Conservation (phyloP, 1,140 invertebrate genomes). For the Drosophila suzukii region DNA sequence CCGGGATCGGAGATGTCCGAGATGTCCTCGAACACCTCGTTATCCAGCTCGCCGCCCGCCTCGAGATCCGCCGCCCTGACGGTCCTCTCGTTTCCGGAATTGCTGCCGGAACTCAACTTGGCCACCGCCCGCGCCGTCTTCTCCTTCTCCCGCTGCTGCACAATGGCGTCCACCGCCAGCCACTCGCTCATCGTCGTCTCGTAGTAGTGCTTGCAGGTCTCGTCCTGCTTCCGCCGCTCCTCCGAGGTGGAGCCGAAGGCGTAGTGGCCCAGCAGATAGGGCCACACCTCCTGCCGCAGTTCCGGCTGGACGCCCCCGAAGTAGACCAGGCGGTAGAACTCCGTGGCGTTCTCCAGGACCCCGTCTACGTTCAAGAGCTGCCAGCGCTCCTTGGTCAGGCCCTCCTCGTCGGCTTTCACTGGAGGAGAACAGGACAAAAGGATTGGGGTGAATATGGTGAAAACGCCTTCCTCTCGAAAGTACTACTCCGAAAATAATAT, state of each 20-base stretch:
- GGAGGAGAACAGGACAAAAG: background rate
- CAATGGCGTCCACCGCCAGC: slow-evolving; percentile 96
- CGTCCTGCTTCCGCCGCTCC: slow-evolving; percentile 89
- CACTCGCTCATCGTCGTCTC: slow-evolving; percentile 97
- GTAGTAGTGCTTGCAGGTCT: slow-evolving; percentile 89
- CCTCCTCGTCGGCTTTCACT: slow-evolving; percentile 86
- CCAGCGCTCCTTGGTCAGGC: slow-evolving; percentile 90
- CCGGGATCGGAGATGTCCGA: slow-evolving; percentile 83
- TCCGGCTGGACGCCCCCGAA: slow-evolving; percentile 93
- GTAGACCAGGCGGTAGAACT: slow-evolving; percentile 93
- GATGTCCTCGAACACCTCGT: slow-evolving; percentile 83
- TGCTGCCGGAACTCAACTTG: slow-evolving; percentile 86
- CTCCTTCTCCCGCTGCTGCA: slow-evolving; percentile 92
- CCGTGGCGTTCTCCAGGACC: slow-evolving; percentile 87
- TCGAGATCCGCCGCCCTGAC: slow-evolving; percentile 65
- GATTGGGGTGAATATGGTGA: background rate
- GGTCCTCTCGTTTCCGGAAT: slow-evolving; percentile 80
- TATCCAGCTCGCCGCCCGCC: slow-evolving; percentile 73
- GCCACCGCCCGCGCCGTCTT: slow-evolving; percentile 88
- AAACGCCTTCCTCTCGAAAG: too few species aligned
- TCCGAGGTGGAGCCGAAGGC: slow-evolving; percentile 90
- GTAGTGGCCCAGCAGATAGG: slow-evolving; percentile 95
- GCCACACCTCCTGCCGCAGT: slow-evolving; percentile 94
- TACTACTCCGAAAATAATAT: too few species aligned
- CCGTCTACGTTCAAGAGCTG: slow-evolving; percentile 87